A percentile compares a stretch with the other conserved stretches of the same genome.
phyloP scores from a whole-genome alignment of 2,888 invertebrate genomes.

The Latrodectus elegans region DNA sequence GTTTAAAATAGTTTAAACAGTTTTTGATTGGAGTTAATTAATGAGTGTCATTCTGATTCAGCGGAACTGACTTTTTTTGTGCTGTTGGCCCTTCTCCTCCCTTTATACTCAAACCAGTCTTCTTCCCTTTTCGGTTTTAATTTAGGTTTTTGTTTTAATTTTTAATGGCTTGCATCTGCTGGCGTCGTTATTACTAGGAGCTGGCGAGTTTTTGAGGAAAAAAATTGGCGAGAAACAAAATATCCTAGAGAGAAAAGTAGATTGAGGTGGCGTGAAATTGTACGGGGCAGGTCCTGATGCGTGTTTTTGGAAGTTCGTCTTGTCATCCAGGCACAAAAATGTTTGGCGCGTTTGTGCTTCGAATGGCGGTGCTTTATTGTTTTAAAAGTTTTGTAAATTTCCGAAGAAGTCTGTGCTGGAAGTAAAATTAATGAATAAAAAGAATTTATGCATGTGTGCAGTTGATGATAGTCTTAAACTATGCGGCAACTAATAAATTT shows the following conservation, averaged over 20 bases:
- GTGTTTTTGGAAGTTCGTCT: conserved; percentile 41
- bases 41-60: conserved; percentile 59
- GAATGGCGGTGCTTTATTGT: conserved; percentile 2
- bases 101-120: conserved; percentile 13
- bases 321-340: conserved; percentile 32
- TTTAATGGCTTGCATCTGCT: conserved; percentile 50
- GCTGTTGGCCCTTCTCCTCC: background rate
- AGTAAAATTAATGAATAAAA: conserved; percentile 53
- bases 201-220: background rate
- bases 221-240: background rate
- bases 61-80: too few species aligned
- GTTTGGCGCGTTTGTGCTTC: conserved; percentile 26
- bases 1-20: conserved; percentile 69
- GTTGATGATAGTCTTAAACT: conserved; percentile 37
- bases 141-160: conserved; percentile 53
- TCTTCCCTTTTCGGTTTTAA: conserved; percentile 7
- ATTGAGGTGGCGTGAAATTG: conserved; percentile 46
- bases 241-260: background rate
- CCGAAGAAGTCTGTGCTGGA: conserved; percentile 8
- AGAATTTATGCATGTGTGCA: conserved; percentile 24
- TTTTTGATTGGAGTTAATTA: conserved; percentile 68
- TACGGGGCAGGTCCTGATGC: conserved; percentile 16
- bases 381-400: conserved; percentile 39
- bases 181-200: background rate
- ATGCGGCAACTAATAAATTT: conserved; percentile 56